Evolutionary conservation across 2,113 vertebrate species (phyloP), one percentile per base, ranked within the genome.

Genomic region (Poeciliopsis occidentalis): DNA sequence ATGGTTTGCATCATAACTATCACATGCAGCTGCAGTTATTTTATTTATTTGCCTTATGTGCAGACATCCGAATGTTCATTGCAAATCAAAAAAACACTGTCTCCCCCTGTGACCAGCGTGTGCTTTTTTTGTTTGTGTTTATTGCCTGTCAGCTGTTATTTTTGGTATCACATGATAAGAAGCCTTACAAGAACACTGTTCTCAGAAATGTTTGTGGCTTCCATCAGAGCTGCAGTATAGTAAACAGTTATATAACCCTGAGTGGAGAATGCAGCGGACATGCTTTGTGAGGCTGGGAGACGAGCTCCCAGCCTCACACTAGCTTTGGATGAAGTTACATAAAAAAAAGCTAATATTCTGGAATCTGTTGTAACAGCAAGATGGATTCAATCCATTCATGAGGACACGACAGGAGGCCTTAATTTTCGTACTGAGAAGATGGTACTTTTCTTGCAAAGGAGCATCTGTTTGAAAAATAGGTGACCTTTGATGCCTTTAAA

Each of bases 31-130:
- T 34, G 69, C 62, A 26, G 76, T 75, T 39, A 26, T 76, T 81
- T 83, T 89, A 92, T 91, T 87, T 91, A 86, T 90, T 85, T 69
- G 75, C 78, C 60, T 77, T 41, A 41, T n/a, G 32, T 67, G 66
- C 31, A 63, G 85, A 90, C 74, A 75, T 51, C 64, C 69, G 85
- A 90, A 88, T 89, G 82, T 86, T 78, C 69, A 64, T 64, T 71
- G 70, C 37, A 64, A 71, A 78, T 77, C 65, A 77, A 67, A 68
- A 67, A n/a, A n/a, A 10, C 24, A 2, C 51, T 47, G 44, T 47
- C 15, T 6, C 5, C 51, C 51, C 30, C 51, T 57, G 51, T 57
- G 51, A 54, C 22, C 47, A 12, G 22, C 10, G 8, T 63, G 67
- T 66, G 26, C 32, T 67, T 84, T 81, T 27, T 75, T 67, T 67